phyloP scores from a whole-genome alignment of 2,113 vertebrate genomes.

The Rhinolophus ferrumequinum region DNA sequence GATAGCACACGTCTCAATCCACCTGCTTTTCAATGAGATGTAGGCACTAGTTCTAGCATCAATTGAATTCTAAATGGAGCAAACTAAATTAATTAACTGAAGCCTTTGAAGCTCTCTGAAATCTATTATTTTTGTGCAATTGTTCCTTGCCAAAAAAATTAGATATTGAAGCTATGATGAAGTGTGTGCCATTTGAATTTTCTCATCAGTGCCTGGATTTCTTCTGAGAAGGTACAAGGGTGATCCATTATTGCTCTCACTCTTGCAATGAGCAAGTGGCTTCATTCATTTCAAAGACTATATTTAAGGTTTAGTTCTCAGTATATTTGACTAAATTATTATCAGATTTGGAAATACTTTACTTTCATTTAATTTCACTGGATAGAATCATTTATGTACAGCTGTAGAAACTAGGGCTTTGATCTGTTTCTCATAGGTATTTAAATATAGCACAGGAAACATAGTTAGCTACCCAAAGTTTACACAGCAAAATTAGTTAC shows the following conservation, averaged over 20 bases:
- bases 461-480: not conserved
- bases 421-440: not conserved
- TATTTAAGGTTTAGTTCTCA: not conserved
- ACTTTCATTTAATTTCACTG: slow-evolving; percentile 21
- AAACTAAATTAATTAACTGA: slow-evolving; percentile 64
- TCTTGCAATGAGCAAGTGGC: not conserved
- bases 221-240: not conserved
- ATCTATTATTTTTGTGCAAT: slow-evolving; percentile 38
- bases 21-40: not conserved
- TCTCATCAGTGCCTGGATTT: not conserved
- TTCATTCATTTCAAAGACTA: not conserved
- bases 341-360: not conserved
- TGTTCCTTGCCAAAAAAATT: slow-evolving; percentile 4
- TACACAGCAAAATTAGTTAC: not conserved
- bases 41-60: not conserved
- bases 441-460: not conserved
- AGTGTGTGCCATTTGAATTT: not conserved
- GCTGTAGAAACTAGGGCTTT: not conserved
- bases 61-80: slow-evolving; percentile 35
- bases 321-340: not conserved
- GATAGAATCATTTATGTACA: not conserved
- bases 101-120: slow-evolving; percentile 46
- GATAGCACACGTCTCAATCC: not conserved
- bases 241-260: not conserved
- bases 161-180: slow-evolving; percentile 29